Percentiles rank a stretch among this genome's conserved stretches.
Evolutionary conservation across 1,140 invertebrate genomes (phyloP).

Genomic region (Hirudo medicinalis): DNA sequence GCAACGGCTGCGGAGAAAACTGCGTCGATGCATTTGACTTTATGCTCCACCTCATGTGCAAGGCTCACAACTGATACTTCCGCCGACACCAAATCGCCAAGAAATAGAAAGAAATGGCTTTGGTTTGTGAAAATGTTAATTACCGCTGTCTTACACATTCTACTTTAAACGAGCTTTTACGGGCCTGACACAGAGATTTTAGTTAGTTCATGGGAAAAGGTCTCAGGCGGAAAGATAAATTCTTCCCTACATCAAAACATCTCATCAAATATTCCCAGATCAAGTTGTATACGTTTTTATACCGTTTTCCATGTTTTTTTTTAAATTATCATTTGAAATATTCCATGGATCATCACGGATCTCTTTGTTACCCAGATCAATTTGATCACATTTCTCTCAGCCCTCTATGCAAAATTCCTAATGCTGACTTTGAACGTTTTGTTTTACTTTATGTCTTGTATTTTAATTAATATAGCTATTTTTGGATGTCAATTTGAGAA

Average conservation of each 20-base stretch:
- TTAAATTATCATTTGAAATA: too few species aligned
- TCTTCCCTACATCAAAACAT: constrained; percentile 4
- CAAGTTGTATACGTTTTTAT: background rate
- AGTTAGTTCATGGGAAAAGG: background rate
- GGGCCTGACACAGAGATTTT: background rate
- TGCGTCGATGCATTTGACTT: constrained; percentile 70
- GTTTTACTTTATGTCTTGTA: too few species aligned
- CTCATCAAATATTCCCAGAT: background rate
- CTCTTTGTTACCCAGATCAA: too few species aligned
- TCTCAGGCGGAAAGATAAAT: background rate
- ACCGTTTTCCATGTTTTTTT: background rate
- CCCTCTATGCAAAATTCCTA: too few species aligned
- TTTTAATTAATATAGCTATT: too few species aligned
- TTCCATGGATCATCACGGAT: too few species aligned
- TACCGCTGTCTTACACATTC: too few species aligned
- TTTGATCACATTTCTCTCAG: too few species aligned
- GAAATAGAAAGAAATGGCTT: background rate
- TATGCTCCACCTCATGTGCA: constrained; percentile 75
- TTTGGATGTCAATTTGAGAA: too few species aligned
- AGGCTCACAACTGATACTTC: constrained; percentile 50
- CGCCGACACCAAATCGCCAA: background rate
- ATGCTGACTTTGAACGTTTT: too few species aligned
- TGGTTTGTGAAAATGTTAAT: too few species aligned
- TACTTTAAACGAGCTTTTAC: too few species aligned
- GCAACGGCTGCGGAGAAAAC: constrained; percentile 78